Conservation (phyloP, 2,797 vertebrate genomes). For the Lagorchestes hirsutus region DNA sequence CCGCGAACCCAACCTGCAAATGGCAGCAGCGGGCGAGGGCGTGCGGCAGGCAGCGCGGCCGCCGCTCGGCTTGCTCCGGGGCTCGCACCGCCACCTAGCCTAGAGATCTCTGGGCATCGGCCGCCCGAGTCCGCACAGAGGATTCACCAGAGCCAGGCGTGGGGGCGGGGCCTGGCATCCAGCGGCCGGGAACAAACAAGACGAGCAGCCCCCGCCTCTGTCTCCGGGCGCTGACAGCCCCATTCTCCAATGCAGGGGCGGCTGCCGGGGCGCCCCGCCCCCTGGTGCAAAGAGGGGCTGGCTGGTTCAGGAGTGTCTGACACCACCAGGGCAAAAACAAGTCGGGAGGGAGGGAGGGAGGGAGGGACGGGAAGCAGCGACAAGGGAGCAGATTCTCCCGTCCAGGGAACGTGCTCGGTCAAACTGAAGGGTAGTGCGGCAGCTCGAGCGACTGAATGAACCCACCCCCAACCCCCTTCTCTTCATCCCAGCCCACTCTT, state of each 20-base stretch:
- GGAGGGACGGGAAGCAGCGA: accelerated
- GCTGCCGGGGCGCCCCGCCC: neutral
- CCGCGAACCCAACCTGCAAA: neutral
- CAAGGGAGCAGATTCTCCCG: neutral
- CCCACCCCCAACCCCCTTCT: neutral
- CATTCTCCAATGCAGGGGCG: constrained; percentile 50
- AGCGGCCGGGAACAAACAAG: constrained; percentile 54
- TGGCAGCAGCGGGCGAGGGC: neutral
- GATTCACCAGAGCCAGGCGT: neutral
- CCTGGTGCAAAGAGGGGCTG: neutral
- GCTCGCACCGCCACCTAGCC: neutral
- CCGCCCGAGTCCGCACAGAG: neutral
- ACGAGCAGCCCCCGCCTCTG: constrained; percentile 34
- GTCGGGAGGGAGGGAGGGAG: neutral
- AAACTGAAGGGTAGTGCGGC: neutral
- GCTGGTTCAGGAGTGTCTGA: neutral
- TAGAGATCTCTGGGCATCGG: neutral
- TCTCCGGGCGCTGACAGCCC: constrained; percentile 22
- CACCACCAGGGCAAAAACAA: constrained; percentile 17
- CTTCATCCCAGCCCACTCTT: neutral
- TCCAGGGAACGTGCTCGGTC: neutral
- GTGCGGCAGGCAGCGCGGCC: neutral
- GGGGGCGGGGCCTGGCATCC: constrained; percentile 37
- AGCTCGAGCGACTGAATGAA: neutral
- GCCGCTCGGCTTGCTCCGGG: neutral